These are phyloP conservation scores for Micropterix aruncella DNA, from an alignment of 2,888 invertebrate genomes.

Conservation along the genomic window DNA sequence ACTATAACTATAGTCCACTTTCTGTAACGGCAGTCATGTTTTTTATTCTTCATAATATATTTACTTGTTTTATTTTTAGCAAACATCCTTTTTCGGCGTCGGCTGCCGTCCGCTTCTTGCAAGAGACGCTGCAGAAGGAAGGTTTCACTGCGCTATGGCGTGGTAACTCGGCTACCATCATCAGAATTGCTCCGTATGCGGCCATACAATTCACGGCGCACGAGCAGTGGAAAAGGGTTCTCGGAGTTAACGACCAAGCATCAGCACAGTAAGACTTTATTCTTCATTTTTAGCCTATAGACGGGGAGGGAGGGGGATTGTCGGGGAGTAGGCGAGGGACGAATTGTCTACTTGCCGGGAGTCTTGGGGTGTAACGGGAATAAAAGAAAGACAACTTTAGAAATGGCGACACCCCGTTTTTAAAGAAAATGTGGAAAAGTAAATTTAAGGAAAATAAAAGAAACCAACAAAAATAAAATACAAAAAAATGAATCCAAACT, in stretches of 20 bases:
- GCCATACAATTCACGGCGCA: slow-evolving; percentile 96
- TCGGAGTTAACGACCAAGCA: slow-evolving; percentile 51
- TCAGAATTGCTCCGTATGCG: slow-evolving; percentile 91
- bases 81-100: slow-evolving; percentile 56
- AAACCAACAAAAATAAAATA: too few species aligned
- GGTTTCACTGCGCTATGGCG: slow-evolving; percentile 85
- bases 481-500: too few species aligned
- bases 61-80: slow-evolving; percentile 23
- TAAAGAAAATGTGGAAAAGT: too few species aligned
- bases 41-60: background rate
- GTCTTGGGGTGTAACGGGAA: background rate
- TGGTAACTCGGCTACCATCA: slow-evolving; percentile 98
- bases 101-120: slow-evolving; percentile 56
- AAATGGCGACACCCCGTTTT: too few species aligned
- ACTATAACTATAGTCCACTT: too few species aligned
- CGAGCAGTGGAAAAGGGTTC: slow-evolving; percentile 86
- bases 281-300: background rate
- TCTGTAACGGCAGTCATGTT: too few species aligned
- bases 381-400: too few species aligned
- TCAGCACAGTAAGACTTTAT: slow-evolving; percentile 19
- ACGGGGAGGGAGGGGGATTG: slow-evolving; percentile 10
- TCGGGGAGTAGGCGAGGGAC: slow-evolving; percentile 4
- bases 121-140: slow-evolving; percentile 52
- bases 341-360: background rate
- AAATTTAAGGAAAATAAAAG: too few species aligned